These are phyloP conservation scores for Myodes glareolus DNA, from an alignment of 2,113 vertebrate species.

Conservation along the genomic window DNA sequence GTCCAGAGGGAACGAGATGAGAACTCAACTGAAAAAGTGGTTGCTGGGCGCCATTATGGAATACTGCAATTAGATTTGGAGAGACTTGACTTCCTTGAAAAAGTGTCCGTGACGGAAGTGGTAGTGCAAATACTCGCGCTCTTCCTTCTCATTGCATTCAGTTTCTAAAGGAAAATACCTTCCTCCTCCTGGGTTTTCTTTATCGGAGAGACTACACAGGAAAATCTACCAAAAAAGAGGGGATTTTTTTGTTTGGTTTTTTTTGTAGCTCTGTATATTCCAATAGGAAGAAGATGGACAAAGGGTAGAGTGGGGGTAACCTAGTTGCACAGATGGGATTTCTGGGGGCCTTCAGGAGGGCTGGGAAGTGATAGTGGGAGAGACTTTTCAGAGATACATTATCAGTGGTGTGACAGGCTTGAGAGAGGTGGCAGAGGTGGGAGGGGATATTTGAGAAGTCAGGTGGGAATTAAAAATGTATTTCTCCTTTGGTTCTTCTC, in stretches of 20 bases:
- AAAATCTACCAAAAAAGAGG: background rate
- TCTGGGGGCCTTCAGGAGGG: background rate
- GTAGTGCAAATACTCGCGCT: background rate
- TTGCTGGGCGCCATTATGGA: background rate
- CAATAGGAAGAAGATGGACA: background rate
- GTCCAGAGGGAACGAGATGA: constrained; percentile 11
- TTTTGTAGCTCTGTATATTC: background rate
- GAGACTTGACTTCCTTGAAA: constrained; percentile 30
- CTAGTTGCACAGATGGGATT: background rate
- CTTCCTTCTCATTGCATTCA: background rate
- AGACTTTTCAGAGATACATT: constrained; percentile 41
- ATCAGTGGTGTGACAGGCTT: background rate
- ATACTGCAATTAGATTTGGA: background rate
- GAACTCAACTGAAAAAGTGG: background rate
- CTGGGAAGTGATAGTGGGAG: background rate
- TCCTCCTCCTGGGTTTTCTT: constrained; percentile 50
- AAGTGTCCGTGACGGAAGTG: background rate
- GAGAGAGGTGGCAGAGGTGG: background rate
- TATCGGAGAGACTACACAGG: background rate
- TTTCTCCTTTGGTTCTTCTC: constrained; percentile 71
- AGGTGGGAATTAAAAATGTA: constrained; percentile 67
- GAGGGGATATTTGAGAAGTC: constrained; percentile 44
- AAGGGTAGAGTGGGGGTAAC: background rate
- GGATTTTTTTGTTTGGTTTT: background rate
- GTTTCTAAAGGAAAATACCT: constrained; percentile 51